These are phyloP conservation scores for Rhabditoides inermis DNA, from an alignment of 2,888 invertebrate genomes.

Conservation along the genomic window DNA sequence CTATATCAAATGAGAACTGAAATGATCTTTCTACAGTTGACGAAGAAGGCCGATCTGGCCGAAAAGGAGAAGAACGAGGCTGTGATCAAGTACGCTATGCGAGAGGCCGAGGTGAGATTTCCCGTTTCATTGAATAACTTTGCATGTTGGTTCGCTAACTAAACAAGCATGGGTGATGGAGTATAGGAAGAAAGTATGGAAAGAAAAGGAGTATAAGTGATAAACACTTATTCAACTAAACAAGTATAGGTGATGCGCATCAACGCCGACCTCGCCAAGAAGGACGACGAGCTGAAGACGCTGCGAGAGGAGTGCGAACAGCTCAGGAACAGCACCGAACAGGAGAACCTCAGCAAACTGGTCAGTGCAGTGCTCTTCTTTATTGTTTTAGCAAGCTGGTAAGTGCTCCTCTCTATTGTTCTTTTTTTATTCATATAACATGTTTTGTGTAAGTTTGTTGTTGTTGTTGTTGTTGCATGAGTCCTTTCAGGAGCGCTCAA, in stretches of 20 bases:
- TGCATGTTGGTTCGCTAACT: no score
- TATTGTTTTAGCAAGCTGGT: neutral
- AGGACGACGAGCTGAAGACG: constrained; percentile 10
- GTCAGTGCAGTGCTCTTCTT: neutral
- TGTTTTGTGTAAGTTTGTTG: no score
- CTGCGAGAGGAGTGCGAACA: constrained; percentile 12
- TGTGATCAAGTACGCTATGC: constrained; percentile 44
- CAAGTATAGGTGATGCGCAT: no score
- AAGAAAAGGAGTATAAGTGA: no score
- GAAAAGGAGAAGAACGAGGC: constrained; percentile 41
- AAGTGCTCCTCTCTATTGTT: neutral
- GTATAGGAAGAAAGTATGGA: no score
- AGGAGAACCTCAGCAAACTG: neutral
- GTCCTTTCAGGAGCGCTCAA: no score
- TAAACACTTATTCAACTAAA: no score
- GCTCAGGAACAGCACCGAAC: constrained; percentile 10
- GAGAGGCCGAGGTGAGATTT: constrained; percentile 42
- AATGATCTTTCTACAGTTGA: constrained; percentile 17
- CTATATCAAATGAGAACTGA: neutral
- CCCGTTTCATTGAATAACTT: no score
- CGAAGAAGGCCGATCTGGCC: constrained; percentile 27
- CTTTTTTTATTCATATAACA: no score
- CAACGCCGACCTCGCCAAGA: constrained; percentile 3
- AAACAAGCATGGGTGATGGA: no score
- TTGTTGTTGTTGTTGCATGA: no score